A percentile compares a stretch with the other conserved stretches of the same genome.
phyloP scores from a whole-genome alignment of 2,113 vertebrate species.

The Apodemus speciosus region DNA sequence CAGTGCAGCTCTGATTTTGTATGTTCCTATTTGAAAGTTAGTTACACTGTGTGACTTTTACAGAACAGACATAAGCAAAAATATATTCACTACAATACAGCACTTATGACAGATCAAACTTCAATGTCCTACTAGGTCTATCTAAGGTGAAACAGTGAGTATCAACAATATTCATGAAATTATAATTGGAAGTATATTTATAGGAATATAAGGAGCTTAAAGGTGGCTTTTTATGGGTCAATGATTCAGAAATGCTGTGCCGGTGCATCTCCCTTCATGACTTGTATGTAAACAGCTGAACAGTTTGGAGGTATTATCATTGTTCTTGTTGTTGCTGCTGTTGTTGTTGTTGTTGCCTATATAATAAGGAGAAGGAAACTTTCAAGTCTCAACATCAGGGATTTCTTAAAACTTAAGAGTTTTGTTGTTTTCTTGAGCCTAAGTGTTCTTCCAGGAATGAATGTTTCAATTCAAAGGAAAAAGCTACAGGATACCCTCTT shows the following conservation, averaged over 20 bases:
- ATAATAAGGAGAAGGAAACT: rapidly evolving
- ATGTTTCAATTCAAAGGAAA: not conserved
- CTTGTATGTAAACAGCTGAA: not conserved
- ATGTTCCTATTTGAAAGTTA: not conserved
- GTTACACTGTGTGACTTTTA: not conserved
- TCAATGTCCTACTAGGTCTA: not conserved
- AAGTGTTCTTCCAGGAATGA: not conserved
- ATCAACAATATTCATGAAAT: not conserved
- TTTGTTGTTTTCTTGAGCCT: not conserved
- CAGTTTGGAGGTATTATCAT: not conserved
- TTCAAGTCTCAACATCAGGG: not conserved
- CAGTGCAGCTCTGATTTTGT: not conserved
- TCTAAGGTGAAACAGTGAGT: not conserved
- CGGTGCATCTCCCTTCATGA: no score
- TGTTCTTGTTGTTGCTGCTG: no score
- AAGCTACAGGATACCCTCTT: not conserved
- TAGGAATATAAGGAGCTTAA: not conserved
- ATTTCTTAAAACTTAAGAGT: not conserved
- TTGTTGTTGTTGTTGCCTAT: not conserved
- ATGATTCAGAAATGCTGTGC: not conserved
- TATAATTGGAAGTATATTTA: not conserved
- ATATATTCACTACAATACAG: not conserved
- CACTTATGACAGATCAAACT: not conserved
- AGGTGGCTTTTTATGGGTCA: not conserved
- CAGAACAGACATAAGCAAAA: no score